These are phyloP conservation scores for Pyrochroa serraticornis DNA, from an alignment of 2,888 invertebrate genomes.

Conservation along the genomic window DNA sequence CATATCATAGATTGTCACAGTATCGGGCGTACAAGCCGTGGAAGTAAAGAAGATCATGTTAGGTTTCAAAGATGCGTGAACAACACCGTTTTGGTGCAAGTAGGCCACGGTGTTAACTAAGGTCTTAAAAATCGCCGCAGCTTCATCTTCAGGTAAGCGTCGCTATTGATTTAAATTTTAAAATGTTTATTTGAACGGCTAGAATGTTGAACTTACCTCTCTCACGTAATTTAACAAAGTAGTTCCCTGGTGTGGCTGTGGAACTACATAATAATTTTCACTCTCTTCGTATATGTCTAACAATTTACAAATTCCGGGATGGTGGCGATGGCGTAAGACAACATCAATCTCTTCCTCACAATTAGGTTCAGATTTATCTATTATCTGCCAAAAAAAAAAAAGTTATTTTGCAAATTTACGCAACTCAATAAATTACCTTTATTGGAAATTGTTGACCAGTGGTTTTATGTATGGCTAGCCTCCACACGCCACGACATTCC, in stretches of 20 bases:
- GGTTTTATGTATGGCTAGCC: conserved; percentile 87
- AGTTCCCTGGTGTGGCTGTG: conserved; percentile 92
- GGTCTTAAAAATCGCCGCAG: conserved; percentile 85
- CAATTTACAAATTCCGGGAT: conserved; percentile 91
- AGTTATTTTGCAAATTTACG: neutral
- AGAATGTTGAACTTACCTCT: conserved; percentile 53
- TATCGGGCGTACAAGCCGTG: conserved; percentile 80
- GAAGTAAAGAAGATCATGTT: conserved; percentile 96
- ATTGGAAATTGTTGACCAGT: conserved; percentile 92
- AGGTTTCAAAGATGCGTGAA: conserved; percentile 93
- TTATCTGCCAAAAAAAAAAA: conserved; percentile 68
- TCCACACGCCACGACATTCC: conserved; percentile 94
- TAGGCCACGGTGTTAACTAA: conserved; percentile 90
- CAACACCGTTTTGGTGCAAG: conserved; percentile 92
- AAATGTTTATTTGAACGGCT: neutral
- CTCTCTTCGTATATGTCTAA: conserved; percentile 89
- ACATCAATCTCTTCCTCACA: conserved; percentile 98
- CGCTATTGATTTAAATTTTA: conserved; percentile 54
- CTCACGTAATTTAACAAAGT: conserved; percentile 93
- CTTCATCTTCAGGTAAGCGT: conserved; percentile 88
- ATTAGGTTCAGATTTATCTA: conserved; percentile 90
- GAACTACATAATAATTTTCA: conserved; percentile 86
- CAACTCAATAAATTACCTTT: conserved; percentile 69
- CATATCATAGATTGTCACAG: conserved; percentile 94
- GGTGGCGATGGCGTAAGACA: conserved; percentile 90